Evolutionary conservation across 2,797 vertebrate species (phyloP), one percentile per base, ranked within the genome.

Genomic region (Champsocephalus gunnari): DNA sequence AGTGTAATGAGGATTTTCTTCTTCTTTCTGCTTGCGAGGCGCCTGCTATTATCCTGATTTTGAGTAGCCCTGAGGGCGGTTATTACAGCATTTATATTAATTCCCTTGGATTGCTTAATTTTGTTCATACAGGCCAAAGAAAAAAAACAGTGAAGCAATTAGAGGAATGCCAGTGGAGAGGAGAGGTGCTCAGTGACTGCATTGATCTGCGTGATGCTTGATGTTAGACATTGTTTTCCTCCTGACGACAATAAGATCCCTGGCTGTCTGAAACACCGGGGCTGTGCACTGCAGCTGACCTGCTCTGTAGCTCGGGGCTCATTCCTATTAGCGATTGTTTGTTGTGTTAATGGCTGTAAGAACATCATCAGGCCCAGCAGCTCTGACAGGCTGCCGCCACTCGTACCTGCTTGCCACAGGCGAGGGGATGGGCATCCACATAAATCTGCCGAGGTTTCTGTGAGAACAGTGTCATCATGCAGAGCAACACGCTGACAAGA

Each of bases 41-140:
- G 92, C 88, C 94, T 93, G 91, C 92, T 92, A 93, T 95, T 94
- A 95, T 90, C 85, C 83, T 79, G 87, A 91, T 89, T 91, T 80
- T 87, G 77, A 89, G 71, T 65, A 73, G 84, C 88, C 94, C 92
- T 51, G 73, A 76, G 91, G 94, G 92, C 91, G 81, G 89, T 92
- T 92, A 94, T 95, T 95, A 96, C 81, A 75, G 93, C 90, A 87
- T 94, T 94, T 93, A 92, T 90, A 94, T 93, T 92, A 92, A 94
- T 94, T 92, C 91, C 89, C 79, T 65, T 67, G 77, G 79, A 93
- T 91, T 90, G 89, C 90, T 92, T 93, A 79, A 92, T 92, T 93
- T 88, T 91, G 93, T 92, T 91, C 88, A 81, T 86, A 88, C 91
- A 90, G 85, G 92, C 88, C 71, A 70, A 71, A 75, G 75, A 44